Percentiles rank a stretch among this genome's conserved stretches.
These are phyloP conservation scores for Xestia sexstrigata DNA, from an alignment of 2,888 invertebrate genomes.

Conservation along the genomic window DNA sequence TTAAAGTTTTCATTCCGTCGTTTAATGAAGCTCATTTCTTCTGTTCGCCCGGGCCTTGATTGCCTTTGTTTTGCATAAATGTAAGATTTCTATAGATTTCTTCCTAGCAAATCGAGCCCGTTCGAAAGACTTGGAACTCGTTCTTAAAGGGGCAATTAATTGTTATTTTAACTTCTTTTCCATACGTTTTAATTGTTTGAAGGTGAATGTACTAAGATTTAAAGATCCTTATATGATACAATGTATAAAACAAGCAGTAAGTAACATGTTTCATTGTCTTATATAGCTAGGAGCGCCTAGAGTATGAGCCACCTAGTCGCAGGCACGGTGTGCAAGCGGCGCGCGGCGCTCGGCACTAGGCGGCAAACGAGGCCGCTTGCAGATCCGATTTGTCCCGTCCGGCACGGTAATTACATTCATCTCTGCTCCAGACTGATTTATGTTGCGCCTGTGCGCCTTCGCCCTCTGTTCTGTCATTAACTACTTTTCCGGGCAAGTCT, in stretches of 20 bases:
- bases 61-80: constrained; percentile 91
- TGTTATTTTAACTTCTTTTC: constrained; percentile 75
- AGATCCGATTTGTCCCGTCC: constrained; percentile 81
- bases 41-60: constrained; percentile 90
- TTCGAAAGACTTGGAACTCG: constrained; percentile 85
- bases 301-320: constrained; percentile 18
- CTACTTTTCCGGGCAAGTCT: constrained; percentile 86
- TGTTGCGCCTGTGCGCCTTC: constrained; percentile 76
- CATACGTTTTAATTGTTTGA: constrained; percentile 54
- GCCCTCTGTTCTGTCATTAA: constrained; percentile 82
- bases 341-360: constrained; percentile 50
- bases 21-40: constrained; percentile 91
- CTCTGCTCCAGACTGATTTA: constrained; percentile 85
- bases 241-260: not conserved
- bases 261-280: not conserved
- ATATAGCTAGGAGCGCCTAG: not conserved
- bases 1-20: constrained; percentile 91
- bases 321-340: constrained; percentile 26
- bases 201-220: constrained; percentile 28
- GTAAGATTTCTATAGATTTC: constrained; percentile 90
- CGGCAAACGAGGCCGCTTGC: constrained; percentile 69
- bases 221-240: constrained; percentile 1
- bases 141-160: constrained; percentile 84
- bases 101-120: constrained; percentile 86
- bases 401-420: constrained; percentile 83